Evolutionary conservation across 2,113 vertebrate species (phyloP).

Genomic region (Dicerorhinus sumatrensis): DNA sequence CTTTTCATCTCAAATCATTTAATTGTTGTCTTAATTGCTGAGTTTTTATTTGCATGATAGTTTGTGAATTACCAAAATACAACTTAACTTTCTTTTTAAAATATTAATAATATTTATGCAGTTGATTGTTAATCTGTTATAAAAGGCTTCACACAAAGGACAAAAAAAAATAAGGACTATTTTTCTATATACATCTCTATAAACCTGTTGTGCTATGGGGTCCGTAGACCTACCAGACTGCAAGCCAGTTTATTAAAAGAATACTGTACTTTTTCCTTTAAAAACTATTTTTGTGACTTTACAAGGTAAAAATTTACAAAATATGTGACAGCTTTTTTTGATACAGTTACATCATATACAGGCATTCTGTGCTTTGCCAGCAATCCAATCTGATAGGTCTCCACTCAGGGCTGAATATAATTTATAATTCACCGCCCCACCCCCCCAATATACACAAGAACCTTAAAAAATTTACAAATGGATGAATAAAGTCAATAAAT

Average conservation of each 20-base stretch:
- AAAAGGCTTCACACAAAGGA: constrained; percentile 88
- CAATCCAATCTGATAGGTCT: constrained; percentile 91
- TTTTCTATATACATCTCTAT: constrained; percentile 92
- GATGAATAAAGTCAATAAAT: constrained; percentile 93
- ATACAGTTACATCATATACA: constrained; percentile 98
- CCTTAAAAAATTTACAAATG: constrained; percentile 92
- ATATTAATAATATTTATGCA: constrained; percentile 89
- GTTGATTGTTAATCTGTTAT: constrained; percentile 88
- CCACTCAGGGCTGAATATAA: constrained; percentile 86
- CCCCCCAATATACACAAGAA: constrained; percentile 91
- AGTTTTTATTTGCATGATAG: constrained; percentile 84
- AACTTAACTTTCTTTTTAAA: constrained; percentile 90
- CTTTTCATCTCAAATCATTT: constrained; percentile 72
- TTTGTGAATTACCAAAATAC: constrained; percentile 92
- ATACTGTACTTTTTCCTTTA: constrained; percentile 96
- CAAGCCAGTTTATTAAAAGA: constrained; percentile 98
- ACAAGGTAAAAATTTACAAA: constrained; percentile 99
- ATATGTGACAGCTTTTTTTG: constrained; percentile 95
- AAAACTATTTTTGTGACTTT: constrained; percentile 98
- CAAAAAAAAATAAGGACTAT: constrained; percentile 84
- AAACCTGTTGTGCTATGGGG: constrained; percentile 91
- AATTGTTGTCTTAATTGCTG: constrained; percentile 73
- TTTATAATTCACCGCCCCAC: constrained; percentile 86
- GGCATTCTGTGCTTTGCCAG: constrained; percentile 95
- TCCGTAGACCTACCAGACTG: constrained; percentile 93